Evolutionary conservation across 30 jellyfish, hydroid and myxozoan genomes (phyloP), one percentile per base, ranked within the genome.

Genomic region (Aurelia aurita): DNA sequence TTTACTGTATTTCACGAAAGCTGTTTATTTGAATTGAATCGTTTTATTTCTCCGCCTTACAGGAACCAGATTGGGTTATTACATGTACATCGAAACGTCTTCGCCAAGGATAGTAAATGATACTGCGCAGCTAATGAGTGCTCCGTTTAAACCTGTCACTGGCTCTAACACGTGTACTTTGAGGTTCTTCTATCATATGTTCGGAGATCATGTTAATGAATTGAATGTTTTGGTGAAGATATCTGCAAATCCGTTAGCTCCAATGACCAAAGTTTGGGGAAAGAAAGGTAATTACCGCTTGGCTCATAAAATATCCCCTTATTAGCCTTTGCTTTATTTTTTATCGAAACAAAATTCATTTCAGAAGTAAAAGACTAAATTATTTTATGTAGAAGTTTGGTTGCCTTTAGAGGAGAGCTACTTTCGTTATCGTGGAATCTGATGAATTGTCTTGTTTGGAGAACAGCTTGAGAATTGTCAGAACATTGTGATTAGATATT

Each of bases 151-250:
- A 39, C 98, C 98, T 0, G 85, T 73, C 5, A 69, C 92, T 5
- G 97, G 88, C 45, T 45, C 86, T 1, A 63, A 72, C 45, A 85
- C 74, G 6, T 95, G 99, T 62, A 45, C 84, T 10, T 72, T 95
- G 96, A 58, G 99, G 14, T 95, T 95, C 89, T 95, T 78, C 90
- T 95, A 89, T 68, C 98, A 95, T 58, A 89, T 95, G 97, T 95
- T 16, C 35, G 99, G 99, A 45, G 92, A 74, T 23, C 96, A 89
- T 55, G 87, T 85, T 28, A 96, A 89, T 72, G 92, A 94, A 62
- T 76, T 95, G 68, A 86, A 65, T 58, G 86, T 95, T 20, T 74
- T 80, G 74, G 8, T 69, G 58, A 90, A 85, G 59, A 89, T 96
- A 25, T 85, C 97, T 6, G 94, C 97, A 6, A 79, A 85, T 55